These are phyloP conservation scores for Microchirus variegatus DNA, from an alignment of 2,797 vertebrate species.

Conservation along the genomic window DNA sequence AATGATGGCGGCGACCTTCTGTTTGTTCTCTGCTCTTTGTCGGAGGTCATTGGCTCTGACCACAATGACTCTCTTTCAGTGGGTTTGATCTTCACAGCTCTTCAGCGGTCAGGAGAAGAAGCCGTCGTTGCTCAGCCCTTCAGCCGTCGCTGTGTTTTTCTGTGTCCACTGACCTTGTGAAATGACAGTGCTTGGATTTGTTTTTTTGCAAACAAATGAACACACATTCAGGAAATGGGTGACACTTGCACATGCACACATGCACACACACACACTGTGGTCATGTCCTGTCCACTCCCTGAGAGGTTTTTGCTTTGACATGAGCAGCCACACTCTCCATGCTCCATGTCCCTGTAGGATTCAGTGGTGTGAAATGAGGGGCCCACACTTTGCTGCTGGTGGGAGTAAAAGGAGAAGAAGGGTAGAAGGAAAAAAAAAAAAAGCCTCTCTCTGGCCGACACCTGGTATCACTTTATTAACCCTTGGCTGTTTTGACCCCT, in stretches of 20 bases:
- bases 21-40: conserved; percentile 72
- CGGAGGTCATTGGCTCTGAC: conserved; percentile 69
- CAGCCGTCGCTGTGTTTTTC: conserved; percentile 43
- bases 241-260: conserved; percentile 27
- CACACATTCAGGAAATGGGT: no score
- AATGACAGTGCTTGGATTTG: conserved; percentile 57
- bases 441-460: conserved; percentile 74
- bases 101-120: conserved; percentile 59
- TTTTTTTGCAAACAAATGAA: conserved; percentile 10
- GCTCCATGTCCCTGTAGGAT: conserved; percentile 62
- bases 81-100: conserved; percentile 72
- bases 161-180: conserved; percentile 57
- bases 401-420: conserved; percentile 48
- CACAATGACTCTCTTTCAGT: conserved; percentile 71
- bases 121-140: conserved; percentile 35
- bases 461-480: conserved; percentile 90
- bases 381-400: conserved; percentile 69
- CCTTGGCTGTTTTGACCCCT: conserved; percentile 81
- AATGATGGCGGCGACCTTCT: conserved; percentile 58
- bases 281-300: conserved; percentile 39
- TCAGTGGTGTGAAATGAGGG: conserved; percentile 75
- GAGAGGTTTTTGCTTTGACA: conserved; percentile 52
- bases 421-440: not conserved
- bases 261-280: conserved; percentile 24
- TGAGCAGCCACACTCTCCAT: conserved; percentile 45